Evolutionary conservation across 2,113 vertebrate genomes (phyloP), one percentile per base, ranked within the genome.

Genomic region (Chiloscyllium plagiosum): DNA sequence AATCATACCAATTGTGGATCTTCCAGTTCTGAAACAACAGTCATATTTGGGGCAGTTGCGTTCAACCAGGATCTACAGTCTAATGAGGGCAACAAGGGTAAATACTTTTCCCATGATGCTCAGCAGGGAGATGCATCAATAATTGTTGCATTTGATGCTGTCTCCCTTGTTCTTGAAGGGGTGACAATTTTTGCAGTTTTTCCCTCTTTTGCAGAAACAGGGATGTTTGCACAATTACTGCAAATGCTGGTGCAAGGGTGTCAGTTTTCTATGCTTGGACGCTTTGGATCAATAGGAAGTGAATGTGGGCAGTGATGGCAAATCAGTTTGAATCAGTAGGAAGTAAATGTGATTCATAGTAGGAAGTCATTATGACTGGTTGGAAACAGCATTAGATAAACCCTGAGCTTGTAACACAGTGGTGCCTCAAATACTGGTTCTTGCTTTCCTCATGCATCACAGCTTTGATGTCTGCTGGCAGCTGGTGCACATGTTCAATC

Each of bases 401-500:
- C 93, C 24, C 93, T 69, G 96, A 97, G 94, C 94, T 26, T 96
- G 96, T 96, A 94, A 96, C 76, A 1, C 86, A 17, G 96, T 85
- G 61, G 70, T 56, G 86, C 89, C 78, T 96, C 96, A 96, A 17
- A 92, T 13, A 61, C 93, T 96, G 93, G 96, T 95, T 96, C 96
- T 96, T 92, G 96, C 96, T 96, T 96, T 97, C 97, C 97, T 97
- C 96, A 94, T 96, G 96, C 96, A 72, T 96, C 96, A 86, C 80
- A 94, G 96, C 97, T 98, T 97, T 98, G 97, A 98, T 97, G 97
- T 97, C 96, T 96, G 96, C 93, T 96, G 96, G 96, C 97, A 96
- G 96, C 97, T 97, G 97, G 96, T 97, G 96, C 96, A 96, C 97
- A 97, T 97, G 97, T 95, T 80, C 96, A 22, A 96, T 96, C 97